Base-by-base conservation (phyloP, 2,888 invertebrate species). In the Podabrus alpinus region DNA sequence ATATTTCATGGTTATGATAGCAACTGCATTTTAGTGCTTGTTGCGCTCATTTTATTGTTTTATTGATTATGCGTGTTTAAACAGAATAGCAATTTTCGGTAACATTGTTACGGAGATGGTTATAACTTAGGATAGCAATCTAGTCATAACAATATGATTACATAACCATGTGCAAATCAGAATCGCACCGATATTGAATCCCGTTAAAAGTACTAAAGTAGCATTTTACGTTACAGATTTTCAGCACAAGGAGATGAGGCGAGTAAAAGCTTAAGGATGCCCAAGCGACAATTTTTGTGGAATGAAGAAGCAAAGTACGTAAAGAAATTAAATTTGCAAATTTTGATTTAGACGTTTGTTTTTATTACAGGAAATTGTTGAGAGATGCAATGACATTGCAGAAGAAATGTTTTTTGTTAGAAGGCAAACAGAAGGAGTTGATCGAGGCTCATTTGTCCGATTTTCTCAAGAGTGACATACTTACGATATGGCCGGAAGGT, bases 241-340 rank as follows among this genome's bases (percentile, higher is more conserved):
- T 79, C 85, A 80, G 64, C 85, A 84, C 74, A 87, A 78, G 84
- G 76, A 68, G 79, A 88, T 16, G 88, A 90, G 66, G 90, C 90
- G 61, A 85, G 88, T 64, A 90, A 90, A 77, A 88, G 89, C 82
- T 87, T 90, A 81, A 88, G 91, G 0, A 88, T 92, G 68, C 94
- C 94, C 2, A 92, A 92, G 82, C 91, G 92, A 19, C 91, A 92
- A 75, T 95, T 94, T 87, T 90, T 92, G 24, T 95, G 95, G 94
- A 92, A 91, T 69, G 89, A 90, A 62, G 90, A 91, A 82, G 87
- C 90, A 62, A 91, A 90, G 92, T 92, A 86, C 83, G 86, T 83
- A 72, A 61, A 69, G n/a, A n/a, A 24, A n/a, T 70, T 69, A 66
- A 45, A 45, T n/a, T n/a, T 7, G 3, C 7, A 7, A 45, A 45